These are phyloP conservation scores for Helicoverpa assulta DNA, from an alignment of 2,888 invertebrate species.

Conservation along the genomic window DNA sequence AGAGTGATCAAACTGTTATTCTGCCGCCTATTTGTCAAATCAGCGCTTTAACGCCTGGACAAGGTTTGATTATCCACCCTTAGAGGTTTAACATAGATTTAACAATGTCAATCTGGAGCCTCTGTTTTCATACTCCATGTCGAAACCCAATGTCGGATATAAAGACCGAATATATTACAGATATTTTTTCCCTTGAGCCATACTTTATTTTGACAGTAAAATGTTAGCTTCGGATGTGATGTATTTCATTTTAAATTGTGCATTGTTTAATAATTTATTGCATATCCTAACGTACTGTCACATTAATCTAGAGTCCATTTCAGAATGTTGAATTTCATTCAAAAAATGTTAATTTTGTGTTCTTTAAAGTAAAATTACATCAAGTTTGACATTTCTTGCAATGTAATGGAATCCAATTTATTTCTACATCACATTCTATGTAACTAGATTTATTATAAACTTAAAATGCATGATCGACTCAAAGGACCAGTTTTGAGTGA, in stretches of 20 bases:
- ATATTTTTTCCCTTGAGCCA: conserved; percentile 46
- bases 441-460: not conserved
- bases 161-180: conserved; percentile 50
- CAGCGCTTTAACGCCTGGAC: too few species aligned
- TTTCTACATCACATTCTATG: not conserved
- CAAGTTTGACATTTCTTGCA: too few species aligned
- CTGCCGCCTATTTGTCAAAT: too few species aligned
- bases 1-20: too few species aligned
- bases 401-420: too few species aligned
- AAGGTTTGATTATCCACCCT: too few species aligned
- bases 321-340: not conserved
- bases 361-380: too few species aligned
- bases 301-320: not conserved
- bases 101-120: conserved; percentile 17
- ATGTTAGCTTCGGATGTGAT: conserved; percentile 31
- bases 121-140: conserved; percentile 29
- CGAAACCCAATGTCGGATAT: conserved; percentile 26
- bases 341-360: too few species aligned
- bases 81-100: not conserved
- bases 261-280: conserved; percentile 7
- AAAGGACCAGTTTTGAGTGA: not conserved
- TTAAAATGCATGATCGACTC: not conserved
- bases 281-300: not conserved
- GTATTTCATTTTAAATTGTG: conserved; percentile 33
- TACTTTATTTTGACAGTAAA: conserved; percentile 40